phyloP scores from a whole-genome alignment of 37 sponge, comb jelly and placozoan genomes.

The Tethya wilhelma region DNA sequence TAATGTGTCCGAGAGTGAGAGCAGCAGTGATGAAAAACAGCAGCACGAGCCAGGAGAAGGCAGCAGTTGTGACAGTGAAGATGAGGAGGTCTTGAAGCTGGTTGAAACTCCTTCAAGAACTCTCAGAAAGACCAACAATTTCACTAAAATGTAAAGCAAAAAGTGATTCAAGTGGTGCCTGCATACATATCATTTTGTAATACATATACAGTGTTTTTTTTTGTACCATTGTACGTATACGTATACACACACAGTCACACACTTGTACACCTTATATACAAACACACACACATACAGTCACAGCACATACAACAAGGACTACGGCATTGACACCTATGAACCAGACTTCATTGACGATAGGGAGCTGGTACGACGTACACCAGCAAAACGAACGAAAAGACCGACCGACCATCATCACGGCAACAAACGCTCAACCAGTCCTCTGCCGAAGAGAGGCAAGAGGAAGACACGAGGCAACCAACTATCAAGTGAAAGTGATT shows the following conservation, averaged over 20 bases:
- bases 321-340: conserved; percentile 52
- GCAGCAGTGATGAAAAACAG: neutral
- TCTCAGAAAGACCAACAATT: neutral
- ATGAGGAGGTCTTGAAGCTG: neutral
- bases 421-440: too few relatives aligned
- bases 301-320: conserved; percentile 31
- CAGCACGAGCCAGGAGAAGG: neutral
- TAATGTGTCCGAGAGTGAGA: neutral
- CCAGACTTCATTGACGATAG: conserved; percentile 64
- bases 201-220: neutral
- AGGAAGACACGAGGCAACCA: neutral
- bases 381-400: neutral
- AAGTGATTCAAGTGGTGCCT: neutral
- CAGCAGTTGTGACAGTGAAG: neutral
- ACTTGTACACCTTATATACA: neutral
- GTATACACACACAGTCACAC: neutral
- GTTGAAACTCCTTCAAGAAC: neutral
- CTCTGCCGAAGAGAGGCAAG: too few relatives aligned
- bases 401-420: neutral
- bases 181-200: neutral
- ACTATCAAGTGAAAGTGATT: neutral
- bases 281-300: conserved; percentile 11
- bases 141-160: conserved; percentile 5
- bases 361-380: neutral
- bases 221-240: neutral